phyloP scores from a whole-genome alignment of 2,797 vertebrate species.

The Lacerta agilis region DNA sequence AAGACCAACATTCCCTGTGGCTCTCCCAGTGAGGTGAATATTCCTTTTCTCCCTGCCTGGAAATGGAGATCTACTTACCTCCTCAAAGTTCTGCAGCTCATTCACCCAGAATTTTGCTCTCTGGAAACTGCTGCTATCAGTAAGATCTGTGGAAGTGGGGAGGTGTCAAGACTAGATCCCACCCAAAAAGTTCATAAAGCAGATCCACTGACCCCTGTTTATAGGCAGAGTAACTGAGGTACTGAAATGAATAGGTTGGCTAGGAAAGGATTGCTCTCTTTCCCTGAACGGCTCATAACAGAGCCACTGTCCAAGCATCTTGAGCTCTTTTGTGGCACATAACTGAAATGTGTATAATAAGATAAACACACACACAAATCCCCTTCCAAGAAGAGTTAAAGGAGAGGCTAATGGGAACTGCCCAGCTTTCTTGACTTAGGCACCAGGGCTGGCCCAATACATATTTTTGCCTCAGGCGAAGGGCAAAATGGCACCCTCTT shows the following conservation, averaged over 20 bases:
- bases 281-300: background rate
- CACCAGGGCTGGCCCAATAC: too few relatives aligned
- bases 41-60: background rate
- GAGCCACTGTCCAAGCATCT: background rate
- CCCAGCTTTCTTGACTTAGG: background rate
- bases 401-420: background rate
- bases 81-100: conserved; percentile 94
- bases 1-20: background rate
- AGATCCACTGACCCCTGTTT: background rate
- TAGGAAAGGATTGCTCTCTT: background rate
- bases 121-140: conserved; percentile 93
- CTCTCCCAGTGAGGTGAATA: background rate
- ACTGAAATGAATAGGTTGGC: background rate
- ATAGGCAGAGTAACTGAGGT: background rate
- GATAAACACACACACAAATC: background rate
- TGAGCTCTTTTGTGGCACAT: background rate
- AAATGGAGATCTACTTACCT: conserved; percentile 77
- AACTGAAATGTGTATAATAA: too few relatives aligned
- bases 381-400: background rate
- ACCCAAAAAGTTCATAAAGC: background rate
- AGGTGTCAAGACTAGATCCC: background rate
- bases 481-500: too few relatives aligned
- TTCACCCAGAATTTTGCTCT: conserved; percentile 97
- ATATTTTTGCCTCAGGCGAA: too few relatives aligned
- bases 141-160: conserved; percentile 84